Percentiles rank a stretch among this genome's conserved stretches.
Evolutionary conservation across 2,113 vertebrate species (phyloP).

Genomic region (Takifugu bimaculatus): DNA sequence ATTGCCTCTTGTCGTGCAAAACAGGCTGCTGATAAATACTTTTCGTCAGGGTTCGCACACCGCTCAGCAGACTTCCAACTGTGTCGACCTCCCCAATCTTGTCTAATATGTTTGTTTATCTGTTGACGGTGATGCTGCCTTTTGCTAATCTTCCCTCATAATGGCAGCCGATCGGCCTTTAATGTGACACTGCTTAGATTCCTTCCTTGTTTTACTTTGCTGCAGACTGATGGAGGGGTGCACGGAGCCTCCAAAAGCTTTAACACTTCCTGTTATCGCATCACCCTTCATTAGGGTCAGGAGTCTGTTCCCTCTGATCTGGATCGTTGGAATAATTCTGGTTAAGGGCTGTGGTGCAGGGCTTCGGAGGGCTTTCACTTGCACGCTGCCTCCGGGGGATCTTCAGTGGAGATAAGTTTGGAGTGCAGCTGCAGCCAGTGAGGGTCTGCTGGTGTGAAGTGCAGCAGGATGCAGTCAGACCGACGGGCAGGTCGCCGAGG

Average conservation of each 20-base stretch:
- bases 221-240: slow-evolving; percentile 26
- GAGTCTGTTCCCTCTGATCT: slow-evolving; percentile 55
- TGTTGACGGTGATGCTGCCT: slow-evolving; percentile 33
- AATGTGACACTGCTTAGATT: slow-evolving; percentile 34
- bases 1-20: slow-evolving; percentile 31
- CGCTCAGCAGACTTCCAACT: slow-evolving; percentile 17
- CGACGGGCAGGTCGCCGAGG: slow-evolving; percentile 18
- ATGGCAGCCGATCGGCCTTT: slow-evolving; percentile 22
- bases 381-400: slow-evolving; percentile 39
- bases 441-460: slow-evolving; percentile 21
- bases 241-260: slow-evolving; percentile 35
- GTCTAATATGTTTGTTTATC: slow-evolving; percentile 59
- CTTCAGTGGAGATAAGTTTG: slow-evolving; percentile 41
- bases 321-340: slow-evolving; percentile 54
- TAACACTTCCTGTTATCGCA: slow-evolving; percentile 46
- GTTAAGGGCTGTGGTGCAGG: slow-evolving; percentile 32
- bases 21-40: slow-evolving; percentile 30
- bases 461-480: slow-evolving; percentile 34
- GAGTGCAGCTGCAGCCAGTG: slow-evolving; percentile 37
- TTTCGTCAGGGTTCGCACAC: slow-evolving; percentile 44
- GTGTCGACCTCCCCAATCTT: slow-evolving; percentile 35
- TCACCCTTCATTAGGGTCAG: slow-evolving; percentile 62
- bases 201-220: slow-evolving; percentile 27
- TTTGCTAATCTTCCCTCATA: slow-evolving; percentile 45
- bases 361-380: slow-evolving; percentile 36